A percentile compares a stretch with the other conserved stretches of the same genome.
Conservation (phyloP, 64 coral and sea anemone genomes). For the Astreopora myriophthalma region DNA sequence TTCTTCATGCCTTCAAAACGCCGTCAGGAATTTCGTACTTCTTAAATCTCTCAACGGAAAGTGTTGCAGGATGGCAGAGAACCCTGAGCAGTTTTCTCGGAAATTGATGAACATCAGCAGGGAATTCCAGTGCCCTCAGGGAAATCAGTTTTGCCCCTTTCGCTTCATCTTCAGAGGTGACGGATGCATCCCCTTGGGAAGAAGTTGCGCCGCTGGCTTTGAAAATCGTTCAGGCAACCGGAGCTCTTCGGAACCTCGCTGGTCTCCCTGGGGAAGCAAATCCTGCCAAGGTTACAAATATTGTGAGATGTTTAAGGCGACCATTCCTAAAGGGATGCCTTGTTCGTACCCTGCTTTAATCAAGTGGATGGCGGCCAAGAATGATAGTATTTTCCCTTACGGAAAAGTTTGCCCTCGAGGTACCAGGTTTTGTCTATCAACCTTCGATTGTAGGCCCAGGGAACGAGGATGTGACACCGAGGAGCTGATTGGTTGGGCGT, state of each 20-base stretch:
- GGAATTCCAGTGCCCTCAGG: not conserved
- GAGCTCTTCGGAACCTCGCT: not conserved
- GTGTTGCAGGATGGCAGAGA: not conserved
- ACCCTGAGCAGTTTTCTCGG: not conserved
- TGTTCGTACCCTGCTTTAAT: not conserved
- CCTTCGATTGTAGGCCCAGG: not conserved
- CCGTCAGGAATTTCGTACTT: not conserved
- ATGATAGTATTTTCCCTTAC: not conserved
- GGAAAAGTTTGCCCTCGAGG: not conserved
- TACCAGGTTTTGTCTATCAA: not conserved
- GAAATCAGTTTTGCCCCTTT: not conserved
- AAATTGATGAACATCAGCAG: not conserved
- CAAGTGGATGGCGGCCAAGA: not conserved
- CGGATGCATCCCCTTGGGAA: conserved; percentile 14
- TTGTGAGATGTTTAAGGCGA: not conserved
- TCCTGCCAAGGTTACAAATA: not conserved
- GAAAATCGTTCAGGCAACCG: not conserved
- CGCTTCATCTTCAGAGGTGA: not conserved
- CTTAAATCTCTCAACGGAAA: not conserved
- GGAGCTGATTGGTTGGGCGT: not conserved
- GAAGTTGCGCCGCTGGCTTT: not conserved
- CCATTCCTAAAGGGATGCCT: not conserved
- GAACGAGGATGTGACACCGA: not conserved
- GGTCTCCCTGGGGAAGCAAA: not conserved
- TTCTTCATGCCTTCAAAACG: not conserved